phyloP scores from a whole-genome alignment of 2,113 vertebrate species.

The Arothron firmamentum region DNA sequence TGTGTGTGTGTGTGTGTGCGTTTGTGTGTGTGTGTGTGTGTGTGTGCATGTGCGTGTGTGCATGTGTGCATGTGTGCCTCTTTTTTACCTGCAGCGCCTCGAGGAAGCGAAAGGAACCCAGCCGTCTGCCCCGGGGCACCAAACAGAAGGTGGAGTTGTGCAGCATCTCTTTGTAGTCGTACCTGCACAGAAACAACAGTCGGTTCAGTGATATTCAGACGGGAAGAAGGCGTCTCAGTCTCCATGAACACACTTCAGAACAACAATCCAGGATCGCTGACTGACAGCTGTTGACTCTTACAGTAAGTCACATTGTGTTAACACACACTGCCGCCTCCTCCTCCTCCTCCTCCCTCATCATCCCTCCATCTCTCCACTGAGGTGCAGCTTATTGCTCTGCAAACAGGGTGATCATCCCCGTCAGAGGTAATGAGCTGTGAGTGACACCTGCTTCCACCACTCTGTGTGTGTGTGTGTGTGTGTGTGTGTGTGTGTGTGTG shows the following conservation, averaged over 20 bases:
- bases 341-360: slow-evolving; percentile 2
- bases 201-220: background rate
- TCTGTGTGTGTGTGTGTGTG: slow-evolving; percentile 43
- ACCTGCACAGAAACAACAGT: slow-evolving; percentile 73
- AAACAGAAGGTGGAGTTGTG: slow-evolving; percentile 99
- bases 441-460: slow-evolving; percentile 72
- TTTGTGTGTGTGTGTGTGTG: background rate
- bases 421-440: slow-evolving; percentile 71
- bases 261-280: background rate
- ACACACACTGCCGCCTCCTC: background rate
- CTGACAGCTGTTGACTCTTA: too few species aligned
- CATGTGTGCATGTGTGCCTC: slow-evolving; percentile 10
- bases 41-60: slow-evolving; percentile 10
- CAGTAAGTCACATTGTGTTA: too few species aligned
- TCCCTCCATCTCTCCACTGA: slow-evolving; percentile 43
- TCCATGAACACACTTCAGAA: background rate
- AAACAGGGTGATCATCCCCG: slow-evolving; percentile 67
- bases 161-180: slow-evolving; percentile 99
- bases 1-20: background rate
- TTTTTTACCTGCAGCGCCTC: slow-evolving; percentile 65
- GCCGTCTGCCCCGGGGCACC: slow-evolving; percentile 94
- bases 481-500: background rate
- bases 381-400: slow-evolving; percentile 64
- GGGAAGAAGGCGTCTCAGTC: background rate
- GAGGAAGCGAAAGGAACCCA: slow-evolving; percentile 97